Evolutionary conservation across 2,113 vertebrate species (phyloP).

Genomic region (Cromileptes altivelis): DNA sequence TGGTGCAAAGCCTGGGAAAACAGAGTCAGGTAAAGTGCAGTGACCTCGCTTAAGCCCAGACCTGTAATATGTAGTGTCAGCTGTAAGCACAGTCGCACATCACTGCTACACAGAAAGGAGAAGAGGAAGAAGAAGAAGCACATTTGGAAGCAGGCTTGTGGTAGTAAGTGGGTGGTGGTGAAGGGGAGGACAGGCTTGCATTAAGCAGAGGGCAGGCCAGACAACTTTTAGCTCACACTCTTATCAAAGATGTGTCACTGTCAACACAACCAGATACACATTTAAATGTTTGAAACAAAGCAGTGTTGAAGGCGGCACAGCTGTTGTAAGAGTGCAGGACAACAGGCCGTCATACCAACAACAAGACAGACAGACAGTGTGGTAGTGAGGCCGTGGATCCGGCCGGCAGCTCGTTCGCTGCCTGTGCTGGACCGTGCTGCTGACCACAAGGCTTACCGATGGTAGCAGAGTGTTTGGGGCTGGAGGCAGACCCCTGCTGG

Average conservation of each 20-base stretch:
- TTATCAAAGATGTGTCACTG: constrained; percentile 49
- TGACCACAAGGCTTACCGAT: constrained; percentile 84
- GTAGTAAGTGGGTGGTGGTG: constrained; percentile 8
- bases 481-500: constrained; percentile 87
- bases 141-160: constrained; percentile 57
- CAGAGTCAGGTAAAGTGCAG: constrained; percentile 28
- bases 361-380: constrained; percentile 67
- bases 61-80: constrained; percentile 22
- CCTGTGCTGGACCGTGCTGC: constrained; percentile 38
- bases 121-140: constrained; percentile 23
- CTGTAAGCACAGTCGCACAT: constrained; percentile 59
- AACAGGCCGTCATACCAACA: constrained; percentile 48
- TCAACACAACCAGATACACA: constrained; percentile 41
- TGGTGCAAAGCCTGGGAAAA: constrained; percentile 30
- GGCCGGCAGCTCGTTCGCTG: constrained; percentile 37
- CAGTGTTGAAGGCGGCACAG: constrained; percentile 42
- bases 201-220: constrained; percentile 51
- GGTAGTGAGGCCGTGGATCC: constrained; percentile 35
- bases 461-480: constrained; percentile 89
- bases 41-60: constrained; percentile 44
- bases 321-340: constrained; percentile 53
- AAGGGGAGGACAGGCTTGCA: constrained; percentile 56
- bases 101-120: constrained; percentile 57
- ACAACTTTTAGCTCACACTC: constrained; percentile 59
- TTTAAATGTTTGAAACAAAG: not conserved